These are phyloP conservation scores for Cotesia congregata DNA, from an alignment of 2,888 invertebrate species.

Conservation along the genomic window DNA sequence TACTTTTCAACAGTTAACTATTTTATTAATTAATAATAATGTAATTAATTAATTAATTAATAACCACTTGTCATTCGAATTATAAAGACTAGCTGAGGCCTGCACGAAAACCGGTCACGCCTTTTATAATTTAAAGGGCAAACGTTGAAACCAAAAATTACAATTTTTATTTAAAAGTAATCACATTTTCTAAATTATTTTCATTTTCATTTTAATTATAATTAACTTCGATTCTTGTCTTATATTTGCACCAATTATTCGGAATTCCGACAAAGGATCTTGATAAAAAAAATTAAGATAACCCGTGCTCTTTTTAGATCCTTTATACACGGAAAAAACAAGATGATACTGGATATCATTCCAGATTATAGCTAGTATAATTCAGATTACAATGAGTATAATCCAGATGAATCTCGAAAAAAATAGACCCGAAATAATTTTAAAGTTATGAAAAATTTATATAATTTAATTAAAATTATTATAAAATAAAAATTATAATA, in stretches of 20 bases:
- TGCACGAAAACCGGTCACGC: conserved; percentile 55
- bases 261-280: neutral
- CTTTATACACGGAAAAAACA: neutral
- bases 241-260: neutral
- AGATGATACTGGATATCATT: no score
- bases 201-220: neutral
- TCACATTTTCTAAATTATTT: neutral
- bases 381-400: no score
- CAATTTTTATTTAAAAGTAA: neutral
- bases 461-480: no score
- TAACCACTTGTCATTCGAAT: conserved; percentile 62
- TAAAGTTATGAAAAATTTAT: no score
- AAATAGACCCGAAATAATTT: no score
- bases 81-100: conserved; percentile 69
- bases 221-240: neutral
- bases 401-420: no score
- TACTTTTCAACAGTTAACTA: conserved; percentile 57
- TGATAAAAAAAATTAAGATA: neutral
- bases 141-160: conserved; percentile 3
- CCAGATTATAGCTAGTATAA: no score
- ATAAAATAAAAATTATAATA: no score
- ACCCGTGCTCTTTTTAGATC: neutral
- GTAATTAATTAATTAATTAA: conserved; percentile 56
- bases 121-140: conserved; percentile 23
- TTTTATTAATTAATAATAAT: conserved; percentile 50